Conservation (phyloP, 2,888 invertebrate genomes). For the Dione vanillae region DNA sequence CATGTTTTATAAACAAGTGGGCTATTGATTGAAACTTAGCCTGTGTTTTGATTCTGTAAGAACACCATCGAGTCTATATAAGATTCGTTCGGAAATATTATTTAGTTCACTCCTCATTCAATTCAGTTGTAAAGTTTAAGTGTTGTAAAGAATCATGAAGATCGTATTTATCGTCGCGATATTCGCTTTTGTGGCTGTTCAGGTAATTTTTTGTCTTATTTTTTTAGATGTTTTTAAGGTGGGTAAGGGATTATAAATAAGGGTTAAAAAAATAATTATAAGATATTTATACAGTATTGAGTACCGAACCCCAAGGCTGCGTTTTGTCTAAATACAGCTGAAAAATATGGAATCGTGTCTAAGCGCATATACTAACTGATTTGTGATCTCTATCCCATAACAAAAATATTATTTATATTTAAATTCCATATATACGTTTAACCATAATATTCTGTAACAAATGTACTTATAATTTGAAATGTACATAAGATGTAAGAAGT, state of each 20-base stretch:
- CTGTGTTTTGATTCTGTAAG: conserved; percentile 58
- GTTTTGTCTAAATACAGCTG: neutral
- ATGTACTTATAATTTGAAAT: too few relatives aligned
- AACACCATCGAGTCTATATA: conserved; percentile 64
- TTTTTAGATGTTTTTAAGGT: too few relatives aligned
- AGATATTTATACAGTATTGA: too few relatives aligned
- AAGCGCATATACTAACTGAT: neutral
- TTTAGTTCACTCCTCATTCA: neutral
- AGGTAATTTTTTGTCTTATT: conserved; percentile 58
- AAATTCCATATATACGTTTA: too few relatives aligned
- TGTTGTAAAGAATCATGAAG: conserved; percentile 61
- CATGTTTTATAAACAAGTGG: conserved; percentile 68
- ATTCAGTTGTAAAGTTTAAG: conserved; percentile 17
- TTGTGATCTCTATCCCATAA: too few relatives aligned
- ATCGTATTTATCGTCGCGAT: conserved; percentile 60
- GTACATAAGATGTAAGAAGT: too few relatives aligned
- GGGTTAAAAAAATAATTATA: too few relatives aligned
- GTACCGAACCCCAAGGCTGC: too few relatives aligned
- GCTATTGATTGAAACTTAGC: conserved; percentile 57
- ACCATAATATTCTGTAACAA: too few relatives aligned
- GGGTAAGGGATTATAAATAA: too few relatives aligned
- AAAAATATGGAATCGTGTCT: neutral
- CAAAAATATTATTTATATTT: too few relatives aligned
- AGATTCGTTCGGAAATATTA: conserved; percentile 36
- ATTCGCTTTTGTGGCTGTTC: conserved; percentile 69